These are phyloP conservation scores for Chaetogeoica ovagalla DNA, from an alignment of 2,888 invertebrate species.

Conservation along the genomic window DNA sequence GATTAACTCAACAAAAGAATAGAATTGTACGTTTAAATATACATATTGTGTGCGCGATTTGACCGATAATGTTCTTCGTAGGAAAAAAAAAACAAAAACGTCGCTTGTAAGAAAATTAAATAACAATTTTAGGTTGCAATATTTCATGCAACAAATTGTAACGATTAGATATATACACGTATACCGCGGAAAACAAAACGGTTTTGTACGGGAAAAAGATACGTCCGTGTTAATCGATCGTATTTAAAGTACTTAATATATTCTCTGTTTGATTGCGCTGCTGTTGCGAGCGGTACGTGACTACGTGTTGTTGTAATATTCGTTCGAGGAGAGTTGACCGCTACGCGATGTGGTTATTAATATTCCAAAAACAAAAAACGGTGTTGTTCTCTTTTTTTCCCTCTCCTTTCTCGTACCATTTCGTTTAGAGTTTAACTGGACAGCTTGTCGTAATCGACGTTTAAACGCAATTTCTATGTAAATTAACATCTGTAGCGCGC, in stretches of 20 bases:
- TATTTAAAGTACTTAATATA: too few relatives aligned
- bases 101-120: too few relatives aligned
- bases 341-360: background rate
- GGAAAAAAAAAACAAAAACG: too few relatives aligned
- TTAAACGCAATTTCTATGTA: slow-evolving; percentile 43
- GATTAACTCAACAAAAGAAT: too few relatives aligned
- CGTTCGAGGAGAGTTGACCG: background rate
- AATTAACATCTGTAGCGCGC: slow-evolving; percentile 32
- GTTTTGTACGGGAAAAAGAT: too few relatives aligned
- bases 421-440: slow-evolving; percentile 32
- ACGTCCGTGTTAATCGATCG: background rate
- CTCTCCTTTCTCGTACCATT: background rate
- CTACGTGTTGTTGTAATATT: background rate
- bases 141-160: too few relatives aligned
- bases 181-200: too few relatives aligned
- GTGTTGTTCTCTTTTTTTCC: slow-evolving; percentile 15
- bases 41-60: too few relatives aligned
- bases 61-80: too few relatives aligned
- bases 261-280: background rate
- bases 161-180: too few relatives aligned
- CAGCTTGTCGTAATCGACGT: slow-evolving; percentile 33
- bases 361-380: slow-evolving; percentile 7
- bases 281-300: background rate
- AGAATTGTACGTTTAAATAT: too few relatives aligned
- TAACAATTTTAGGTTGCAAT: too few relatives aligned